A percentile compares a stretch with the other conserved stretches of the same genome.
Evolutionary conservation across 2,888 invertebrate species (phyloP).

Genomic region (Synergus itoensis): DNA sequence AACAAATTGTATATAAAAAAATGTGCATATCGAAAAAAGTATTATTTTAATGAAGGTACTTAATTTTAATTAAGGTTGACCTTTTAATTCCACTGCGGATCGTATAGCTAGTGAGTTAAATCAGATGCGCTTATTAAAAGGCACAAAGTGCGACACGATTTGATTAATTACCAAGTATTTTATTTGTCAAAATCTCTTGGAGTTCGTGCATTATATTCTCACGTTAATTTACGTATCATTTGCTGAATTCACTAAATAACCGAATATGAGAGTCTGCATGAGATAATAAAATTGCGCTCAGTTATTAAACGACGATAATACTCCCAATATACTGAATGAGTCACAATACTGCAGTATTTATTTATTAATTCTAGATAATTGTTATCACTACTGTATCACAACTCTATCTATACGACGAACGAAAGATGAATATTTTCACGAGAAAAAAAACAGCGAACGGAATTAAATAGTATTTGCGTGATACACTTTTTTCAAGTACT

Average conservation of each 20-base stretch:
- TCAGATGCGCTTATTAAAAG: slow-evolving; percentile 31
- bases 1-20: not conserved
- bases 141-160: slow-evolving; percentile 36
- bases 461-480: not conserved
- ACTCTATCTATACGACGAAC: no score
- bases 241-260: slow-evolving; percentile 53
- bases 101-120: not conserved
- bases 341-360: not conserved
- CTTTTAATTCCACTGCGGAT: not conserved
- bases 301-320: slow-evolving; percentile 56
- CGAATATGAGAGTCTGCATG: slow-evolving; percentile 45
- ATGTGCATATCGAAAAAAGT: no score
- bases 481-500: not conserved
- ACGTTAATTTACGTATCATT: slow-evolving; percentile 54
- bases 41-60: not conserved
- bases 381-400: no score
- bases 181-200: slow-evolving; percentile 43
- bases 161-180: slow-evolving; percentile 49
- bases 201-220: slow-evolving; percentile 36
- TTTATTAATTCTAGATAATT: not conserved
- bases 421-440: not conserved
- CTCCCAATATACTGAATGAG: slow-evolving; percentile 43
- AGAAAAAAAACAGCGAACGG: not conserved
- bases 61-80: no score
- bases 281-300: slow-evolving; percentile 50